A percentile compares a stretch with the other conserved stretches of the same genome.
Evolutionary conservation across 2,113 vertebrate genomes (phyloP).

Genomic region (Equus quagga): DNA sequence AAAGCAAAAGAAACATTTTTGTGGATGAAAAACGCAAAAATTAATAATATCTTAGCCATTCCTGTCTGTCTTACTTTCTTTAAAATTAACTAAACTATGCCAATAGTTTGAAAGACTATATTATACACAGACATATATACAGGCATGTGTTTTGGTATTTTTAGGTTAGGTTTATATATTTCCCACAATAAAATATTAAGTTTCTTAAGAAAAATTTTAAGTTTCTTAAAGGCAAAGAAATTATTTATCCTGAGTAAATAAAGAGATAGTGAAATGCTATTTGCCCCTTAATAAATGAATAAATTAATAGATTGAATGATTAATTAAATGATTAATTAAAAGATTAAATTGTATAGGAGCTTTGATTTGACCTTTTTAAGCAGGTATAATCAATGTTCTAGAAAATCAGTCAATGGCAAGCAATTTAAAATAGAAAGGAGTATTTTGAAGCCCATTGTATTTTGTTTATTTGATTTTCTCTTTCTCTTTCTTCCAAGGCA

Average conservation of each 20-base stretch:
- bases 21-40: background rate
- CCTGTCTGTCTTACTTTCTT: background rate
- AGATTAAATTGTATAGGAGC: background rate
- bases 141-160: background rate
- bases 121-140: background rate
- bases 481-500: background rate
- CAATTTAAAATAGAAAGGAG: background rate
- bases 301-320: no score
- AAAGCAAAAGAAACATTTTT: background rate
- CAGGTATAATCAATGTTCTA: background rate
- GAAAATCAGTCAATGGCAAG: background rate
- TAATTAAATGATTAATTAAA: background rate
- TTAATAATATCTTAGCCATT: background rate
- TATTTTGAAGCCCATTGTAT: background rate
- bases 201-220: background rate
- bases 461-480: conserved; percentile 8
- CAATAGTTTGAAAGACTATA: background rate
- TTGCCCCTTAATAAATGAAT: background rate
- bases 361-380: background rate
- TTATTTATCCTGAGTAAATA: background rate
- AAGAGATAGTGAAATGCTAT: background rate
- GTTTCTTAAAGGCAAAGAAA: background rate
- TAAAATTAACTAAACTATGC: background rate
- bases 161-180: background rate
- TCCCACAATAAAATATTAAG: background rate